Conservation (phyloP, 35 echinoderm and acorn worm species). For the Holothuria glaberrima region DNA sequence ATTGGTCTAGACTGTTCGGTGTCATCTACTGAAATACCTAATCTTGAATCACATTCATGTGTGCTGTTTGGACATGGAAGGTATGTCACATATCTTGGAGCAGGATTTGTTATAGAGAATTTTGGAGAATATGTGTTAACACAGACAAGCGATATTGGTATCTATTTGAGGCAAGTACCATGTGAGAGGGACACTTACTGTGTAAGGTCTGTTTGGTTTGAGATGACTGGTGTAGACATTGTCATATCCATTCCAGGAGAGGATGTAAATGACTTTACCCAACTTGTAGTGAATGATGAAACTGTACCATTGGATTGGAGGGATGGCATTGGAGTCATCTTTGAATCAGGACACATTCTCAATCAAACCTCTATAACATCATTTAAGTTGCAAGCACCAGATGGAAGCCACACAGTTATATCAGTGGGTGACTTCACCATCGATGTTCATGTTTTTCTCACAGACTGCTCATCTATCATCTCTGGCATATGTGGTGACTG, state of each 20-base stretch:
- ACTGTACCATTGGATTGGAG: constrained; percentile 24
- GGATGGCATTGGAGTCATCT: constrained; percentile 1
- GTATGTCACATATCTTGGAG: constrained; percentile 80
- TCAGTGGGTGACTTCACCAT: constrained; percentile 48
- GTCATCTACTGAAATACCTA: constrained; percentile 27
- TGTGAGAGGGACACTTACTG: constrained; percentile 59
- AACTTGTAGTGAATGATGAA: constrained; percentile 53
- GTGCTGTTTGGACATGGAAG: constrained; percentile 78
- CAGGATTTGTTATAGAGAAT: constrained; percentile 59
- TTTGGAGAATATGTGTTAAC: constrained; percentile 77
- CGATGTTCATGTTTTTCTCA: constrained; percentile 43
- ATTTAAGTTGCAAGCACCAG: constrained; percentile 44
- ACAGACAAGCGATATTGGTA: constrained; percentile 10
- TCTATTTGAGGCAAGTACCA: constrained; percentile 76
- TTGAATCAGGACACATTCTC: constrained; percentile 49
- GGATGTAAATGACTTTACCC: constrained; percentile 19
- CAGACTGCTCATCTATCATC: constrained; percentile 40
- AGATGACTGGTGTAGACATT: constrained; percentile 45
- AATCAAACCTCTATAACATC: constrained; percentile 40
- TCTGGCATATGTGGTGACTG: constrained; percentile 72
- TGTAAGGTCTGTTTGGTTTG: constrained; percentile 75
- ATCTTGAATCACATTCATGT: constrained; percentile 49
- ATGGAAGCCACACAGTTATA: constrained; percentile 47
- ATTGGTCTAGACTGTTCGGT: constrained; percentile 68
- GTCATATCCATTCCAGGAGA: constrained; percentile 51